These are phyloP conservation scores for Drosophila algonquin DNA, from an alignment of 2,888 invertebrate species.

Conservation along the genomic window DNA sequence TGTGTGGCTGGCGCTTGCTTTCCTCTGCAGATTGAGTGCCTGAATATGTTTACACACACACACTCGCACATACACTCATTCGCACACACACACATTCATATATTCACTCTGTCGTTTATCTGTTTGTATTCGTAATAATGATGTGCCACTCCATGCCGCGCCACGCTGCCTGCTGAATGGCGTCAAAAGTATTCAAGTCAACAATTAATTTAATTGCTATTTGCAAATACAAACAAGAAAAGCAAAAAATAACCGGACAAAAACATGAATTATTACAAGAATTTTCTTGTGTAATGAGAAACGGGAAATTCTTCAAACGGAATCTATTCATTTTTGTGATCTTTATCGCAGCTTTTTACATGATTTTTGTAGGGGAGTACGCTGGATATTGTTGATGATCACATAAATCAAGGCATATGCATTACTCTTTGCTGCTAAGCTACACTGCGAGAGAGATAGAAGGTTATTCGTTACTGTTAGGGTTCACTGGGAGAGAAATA, in stretches of 20 bases:
- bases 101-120: conserved; percentile 13
- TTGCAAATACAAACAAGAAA: conserved; percentile 33
- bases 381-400: background rate
- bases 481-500: too few species aligned
- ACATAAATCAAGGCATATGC: background rate
- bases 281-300: conserved; percentile 50
- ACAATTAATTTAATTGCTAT: conserved; percentile 71
- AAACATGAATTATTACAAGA: conserved; percentile 48
- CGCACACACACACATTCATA: conserved; percentile 28
- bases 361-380: conserved; percentile 4
- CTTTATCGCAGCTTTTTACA: conserved; percentile 5
- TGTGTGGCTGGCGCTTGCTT: too few species aligned
- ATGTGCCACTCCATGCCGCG: conserved; percentile 58
- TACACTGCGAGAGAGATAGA: too few species aligned
- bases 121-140: conserved; percentile 60
- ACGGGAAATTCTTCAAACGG: conserved; percentile 17
- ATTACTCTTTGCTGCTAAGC: too few species aligned
- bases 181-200: conserved; percentile 70
- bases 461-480: too few species aligned
- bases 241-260: background rate
- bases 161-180: conserved; percentile 51
- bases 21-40: conserved; percentile 49
- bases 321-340: conserved; percentile 11
- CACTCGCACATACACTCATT: background rate
- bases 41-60: conserved; percentile 47